A percentile compares a stretch with the other conserved stretches of the same genome.
These are phyloP conservation scores for Cepaea hortensis DNA, from an alignment of 2,888 invertebrate species.

Conservation along the genomic window DNA sequence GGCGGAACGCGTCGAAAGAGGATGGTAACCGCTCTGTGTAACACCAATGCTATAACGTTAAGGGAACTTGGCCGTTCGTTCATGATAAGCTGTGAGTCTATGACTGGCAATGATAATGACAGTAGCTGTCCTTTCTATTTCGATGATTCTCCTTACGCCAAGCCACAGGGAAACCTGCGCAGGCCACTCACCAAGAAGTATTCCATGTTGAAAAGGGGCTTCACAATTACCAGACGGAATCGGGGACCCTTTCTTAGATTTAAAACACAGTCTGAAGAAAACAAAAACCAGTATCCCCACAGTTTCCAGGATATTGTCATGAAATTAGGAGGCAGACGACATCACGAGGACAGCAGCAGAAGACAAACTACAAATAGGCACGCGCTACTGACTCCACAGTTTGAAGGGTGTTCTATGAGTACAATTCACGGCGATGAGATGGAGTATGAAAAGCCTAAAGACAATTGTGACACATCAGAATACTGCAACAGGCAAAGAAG, in stretches of 20 bases:
- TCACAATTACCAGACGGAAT: not conserved
- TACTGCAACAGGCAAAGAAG: conserved; percentile 15
- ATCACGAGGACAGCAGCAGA: not conserved
- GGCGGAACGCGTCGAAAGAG: conserved; percentile 46
- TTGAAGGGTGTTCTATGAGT: conserved; percentile 44
- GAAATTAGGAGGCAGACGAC: conserved; percentile 31
- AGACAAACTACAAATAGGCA: not conserved
- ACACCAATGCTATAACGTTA: conserved; percentile 49
- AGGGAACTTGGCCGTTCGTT: conserved; percentile 49
- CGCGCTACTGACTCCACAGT: not conserved
- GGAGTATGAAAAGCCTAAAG: conserved; percentile 1
- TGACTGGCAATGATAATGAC: conserved; percentile 22
- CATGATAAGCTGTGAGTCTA: conserved; percentile 46
- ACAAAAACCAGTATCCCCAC: not conserved
- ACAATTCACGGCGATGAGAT: conserved; percentile 44
- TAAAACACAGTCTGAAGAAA: conserved; percentile 30
- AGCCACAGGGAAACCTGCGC: not conserved
- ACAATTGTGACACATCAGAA: conserved; percentile 1
- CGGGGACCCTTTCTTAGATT: conserved; percentile 20
- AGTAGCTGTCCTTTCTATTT: conserved; percentile 38
- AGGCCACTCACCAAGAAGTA: conserved; percentile 7
- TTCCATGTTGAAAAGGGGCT: conserved; percentile 8
- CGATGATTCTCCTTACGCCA: not conserved
- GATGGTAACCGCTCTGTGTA: conserved; percentile 50
- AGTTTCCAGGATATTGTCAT: conserved; percentile 42